A percentile compares a stretch with the other conserved stretches of the same genome.
Conservation (phyloP, 2,113 vertebrate genomes). For the Xiphophorus maculatus region DNA sequence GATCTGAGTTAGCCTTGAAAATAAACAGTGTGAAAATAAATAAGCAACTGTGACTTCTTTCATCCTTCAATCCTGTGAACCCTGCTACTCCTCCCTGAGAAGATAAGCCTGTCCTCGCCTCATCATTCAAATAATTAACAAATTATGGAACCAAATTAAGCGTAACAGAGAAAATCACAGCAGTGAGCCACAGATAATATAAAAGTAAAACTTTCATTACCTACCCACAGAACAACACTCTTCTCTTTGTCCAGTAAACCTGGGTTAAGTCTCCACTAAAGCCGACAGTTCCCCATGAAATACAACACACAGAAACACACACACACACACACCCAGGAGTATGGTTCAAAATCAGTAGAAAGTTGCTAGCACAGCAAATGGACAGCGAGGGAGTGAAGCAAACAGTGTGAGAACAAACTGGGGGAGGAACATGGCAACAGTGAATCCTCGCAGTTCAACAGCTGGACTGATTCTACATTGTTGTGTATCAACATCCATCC, state of each 20-base stretch:
- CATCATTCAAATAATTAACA: constrained; percentile 3
- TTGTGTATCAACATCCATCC: not conserved
- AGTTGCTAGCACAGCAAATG: constrained; percentile 56
- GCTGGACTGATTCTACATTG: not conserved
- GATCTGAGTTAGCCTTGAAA: constrained; percentile 21
- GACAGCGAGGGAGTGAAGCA: constrained; percentile 40
- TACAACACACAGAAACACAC: constrained; percentile 2
- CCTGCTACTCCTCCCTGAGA: constrained; percentile 7
- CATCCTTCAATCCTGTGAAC: not conserved
- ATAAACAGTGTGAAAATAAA: constrained; percentile 3
- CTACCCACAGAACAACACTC: constrained; percentile 25
- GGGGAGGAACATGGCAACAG: constrained; percentile 7
- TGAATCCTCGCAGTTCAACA: not conserved
- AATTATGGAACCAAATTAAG: not conserved
- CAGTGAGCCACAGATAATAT: not conserved
- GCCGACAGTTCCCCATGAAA: constrained; percentile 23
- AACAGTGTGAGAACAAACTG: not conserved
- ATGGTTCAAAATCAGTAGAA: constrained; percentile 26
- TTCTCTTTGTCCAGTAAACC: constrained; percentile 35
- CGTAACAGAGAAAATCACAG: constrained; percentile 7
- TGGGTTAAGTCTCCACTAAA: constrained; percentile 24
- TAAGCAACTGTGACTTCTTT: constrained; percentile 1
- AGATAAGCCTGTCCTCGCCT: not conserved
- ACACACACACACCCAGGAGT: not conserved
- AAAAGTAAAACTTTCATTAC: constrained; percentile 6